Evolutionary conservation across 2,113 vertebrate species (phyloP).

Genomic region (Cinclus mexicanus): DNA sequence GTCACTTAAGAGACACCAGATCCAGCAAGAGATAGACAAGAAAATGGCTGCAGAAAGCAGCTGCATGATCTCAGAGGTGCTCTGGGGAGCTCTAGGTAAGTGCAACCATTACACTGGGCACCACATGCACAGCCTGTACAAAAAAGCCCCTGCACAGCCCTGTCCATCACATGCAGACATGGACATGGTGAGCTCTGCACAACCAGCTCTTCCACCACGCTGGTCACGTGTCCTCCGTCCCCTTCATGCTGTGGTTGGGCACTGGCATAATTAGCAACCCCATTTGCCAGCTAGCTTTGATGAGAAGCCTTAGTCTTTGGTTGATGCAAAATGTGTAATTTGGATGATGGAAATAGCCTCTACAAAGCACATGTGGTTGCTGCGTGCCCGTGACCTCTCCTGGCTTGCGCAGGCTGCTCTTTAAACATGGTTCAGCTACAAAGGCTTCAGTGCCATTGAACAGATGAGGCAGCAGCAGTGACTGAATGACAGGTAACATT

Average conservation of each 20-base stretch:
- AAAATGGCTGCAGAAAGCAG: conserved; percentile 1
- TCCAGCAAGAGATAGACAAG: not conserved
- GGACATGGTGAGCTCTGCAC: not conserved
- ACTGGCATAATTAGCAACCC: not conserved
- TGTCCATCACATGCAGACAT: fast-evolving
- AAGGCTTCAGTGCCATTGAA: conserved; percentile 33
- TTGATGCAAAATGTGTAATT: conserved; percentile 49
- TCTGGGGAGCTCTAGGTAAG: not conserved
- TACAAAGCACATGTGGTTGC: conserved; percentile 44
- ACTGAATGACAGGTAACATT: not conserved
- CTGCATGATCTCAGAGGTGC: not conserved
- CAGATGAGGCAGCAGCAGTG: not conserved
- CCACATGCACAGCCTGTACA: fast-evolving
- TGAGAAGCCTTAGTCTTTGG: conserved; percentile 35
- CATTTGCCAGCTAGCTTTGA: conserved; percentile 42
- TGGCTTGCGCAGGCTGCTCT: not conserved
- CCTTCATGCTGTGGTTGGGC: not conserved
- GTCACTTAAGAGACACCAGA: not conserved
- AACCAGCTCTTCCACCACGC: not conserved
- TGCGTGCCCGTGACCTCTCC: not conserved
- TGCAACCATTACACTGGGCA: not conserved
- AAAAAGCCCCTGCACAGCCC: not conserved
- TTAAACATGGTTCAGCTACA: not conserved
- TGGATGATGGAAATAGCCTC: conserved; percentile 66
- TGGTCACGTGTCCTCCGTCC: fast-evolving